Evolutionary conservation across 2,888 invertebrate species (phyloP).

Genomic region (Eudemis profundana): DNA sequence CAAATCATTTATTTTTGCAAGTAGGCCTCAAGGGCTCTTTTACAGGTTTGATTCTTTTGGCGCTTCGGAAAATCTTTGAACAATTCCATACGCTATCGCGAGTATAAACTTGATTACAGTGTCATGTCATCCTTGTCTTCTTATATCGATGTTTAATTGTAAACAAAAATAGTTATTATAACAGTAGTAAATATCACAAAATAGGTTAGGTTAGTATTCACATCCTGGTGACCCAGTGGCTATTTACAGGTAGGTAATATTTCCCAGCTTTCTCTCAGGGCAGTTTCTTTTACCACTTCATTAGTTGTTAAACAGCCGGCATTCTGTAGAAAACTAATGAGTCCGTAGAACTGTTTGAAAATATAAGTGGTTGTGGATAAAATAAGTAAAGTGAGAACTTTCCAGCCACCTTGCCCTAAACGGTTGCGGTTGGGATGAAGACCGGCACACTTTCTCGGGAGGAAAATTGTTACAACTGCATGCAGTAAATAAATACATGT

Average conservation of each 20-base stretch:
- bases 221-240: conserved; percentile 13
- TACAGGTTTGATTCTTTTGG: too few species aligned
- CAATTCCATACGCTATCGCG: too few species aligned
- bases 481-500: not conserved
- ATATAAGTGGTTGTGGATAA: conserved; percentile 5
- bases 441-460: conserved; percentile 18
- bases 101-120: too few species aligned
- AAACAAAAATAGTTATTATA: too few species aligned
- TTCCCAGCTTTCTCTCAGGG: conserved; percentile 11
- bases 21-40: too few species aligned
- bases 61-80: too few species aligned
- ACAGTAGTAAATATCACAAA: not conserved
- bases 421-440: conserved; percentile 10
- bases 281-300: conserved; percentile 24
- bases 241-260: conserved; percentile 2
- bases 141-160: too few species aligned
- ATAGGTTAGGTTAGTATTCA: not conserved
- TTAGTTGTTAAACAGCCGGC: conserved; percentile 15
- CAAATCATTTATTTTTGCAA: too few species aligned
- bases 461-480: not conserved
- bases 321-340: conserved; percentile 25
- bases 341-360: conserved; percentile 13
- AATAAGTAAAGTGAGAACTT: conserved; percentile 12
- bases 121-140: too few species aligned
- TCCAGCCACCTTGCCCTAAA: conserved; percentile 6